Base-by-base conservation (phyloP, 2,113 vertebrate genomes). In the Sardina pilchardus region DNA sequence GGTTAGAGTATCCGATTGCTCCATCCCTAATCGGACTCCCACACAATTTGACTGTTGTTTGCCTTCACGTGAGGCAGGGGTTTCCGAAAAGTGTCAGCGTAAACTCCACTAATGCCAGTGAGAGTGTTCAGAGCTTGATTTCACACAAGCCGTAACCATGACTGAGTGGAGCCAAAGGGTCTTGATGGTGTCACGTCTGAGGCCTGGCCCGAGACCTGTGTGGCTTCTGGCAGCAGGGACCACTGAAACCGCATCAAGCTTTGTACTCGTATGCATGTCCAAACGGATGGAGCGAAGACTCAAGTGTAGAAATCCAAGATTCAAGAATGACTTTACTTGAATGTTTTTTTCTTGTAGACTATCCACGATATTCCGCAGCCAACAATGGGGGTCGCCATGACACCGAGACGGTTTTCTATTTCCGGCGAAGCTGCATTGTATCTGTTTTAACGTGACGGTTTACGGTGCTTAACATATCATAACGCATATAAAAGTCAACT, bases 11-110 rank as follows among this genome's bases (percentile, higher is more conserved):
- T 53, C 71, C 71, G 16, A 36, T 78, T 78, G 71, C 71, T 36
- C 26, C 34, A 17, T 30, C 71, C 14, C 30, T 78, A 78, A 78
- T 78, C 71, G 12, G 12, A 8, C 30, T 78, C 71, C 14, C 34
- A 34, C 71, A 36, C 71, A 78, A 36, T 78, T 78, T 78, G 26
- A 36, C 71, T 78, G 26, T 78, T 78, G 71, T 78, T 78, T 78
- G 26, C 30, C 4, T 36, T 2, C 63, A 78, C 14, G 34, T 19
- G 71, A 67, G 71, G 12, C 71, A 78, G 71, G 26, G 71, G 26
- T 78, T 78, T 78, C 71, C 71, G 71, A 78, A 78, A 36, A 34
- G 16, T 78, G 71, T 78, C 71, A 78, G 71, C 4, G 34, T 78
- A 36, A 78, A 78, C 30, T 78, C 26, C 30, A 14, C 71, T 78